Percentiles rank a stretch among this genome's conserved stretches.
These are phyloP conservation scores for Brevipalpus yothersi DNA, from an alignment of 1,140 invertebrate species.

Conservation along the genomic window DNA sequence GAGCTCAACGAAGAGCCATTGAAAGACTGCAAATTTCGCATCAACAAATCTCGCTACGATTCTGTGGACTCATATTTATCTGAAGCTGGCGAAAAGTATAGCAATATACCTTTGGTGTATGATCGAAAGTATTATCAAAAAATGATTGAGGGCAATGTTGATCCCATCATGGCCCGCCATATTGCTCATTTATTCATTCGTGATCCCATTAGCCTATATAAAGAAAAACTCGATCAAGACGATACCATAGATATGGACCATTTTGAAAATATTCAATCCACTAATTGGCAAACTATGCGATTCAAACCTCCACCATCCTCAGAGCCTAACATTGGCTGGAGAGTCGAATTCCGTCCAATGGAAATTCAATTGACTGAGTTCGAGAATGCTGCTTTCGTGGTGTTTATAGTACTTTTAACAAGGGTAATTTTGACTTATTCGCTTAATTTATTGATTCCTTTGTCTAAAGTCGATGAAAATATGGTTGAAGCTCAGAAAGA, in stretches of 20 bases:
- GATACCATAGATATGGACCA: constrained; percentile 86
- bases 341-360: constrained; percentile 96
- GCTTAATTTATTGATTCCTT: constrained; percentile 86
- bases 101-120: constrained; percentile 68
- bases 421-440: constrained; percentile 88
- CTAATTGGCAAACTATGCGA: constrained; percentile 99
- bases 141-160: constrained; percentile 56
- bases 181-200: constrained; percentile 95
- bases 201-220: constrained; percentile 84
- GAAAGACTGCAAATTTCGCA: constrained; percentile 36
- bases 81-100: constrained; percentile 57
- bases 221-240: constrained; percentile 82
- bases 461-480: constrained; percentile 91
- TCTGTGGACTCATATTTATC: constrained; percentile 93
- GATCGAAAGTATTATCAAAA: constrained; percentile 56
- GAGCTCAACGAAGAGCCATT: constrained; percentile 40
- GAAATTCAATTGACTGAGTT: constrained; percentile 97
- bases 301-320: constrained; percentile 86
- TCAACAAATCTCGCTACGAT: constrained; percentile 89
- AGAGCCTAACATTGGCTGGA: constrained; percentile 87
- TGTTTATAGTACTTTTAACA: constrained; percentile 87
- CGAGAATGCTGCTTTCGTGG: constrained; percentile 97
- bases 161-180: constrained; percentile 61
- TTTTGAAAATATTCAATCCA: constrained; percentile 99
- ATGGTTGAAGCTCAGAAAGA: constrained; percentile 78